Conservation (phyloP, 2,113 vertebrate species). For the Lophotis ruficrista region DNA sequence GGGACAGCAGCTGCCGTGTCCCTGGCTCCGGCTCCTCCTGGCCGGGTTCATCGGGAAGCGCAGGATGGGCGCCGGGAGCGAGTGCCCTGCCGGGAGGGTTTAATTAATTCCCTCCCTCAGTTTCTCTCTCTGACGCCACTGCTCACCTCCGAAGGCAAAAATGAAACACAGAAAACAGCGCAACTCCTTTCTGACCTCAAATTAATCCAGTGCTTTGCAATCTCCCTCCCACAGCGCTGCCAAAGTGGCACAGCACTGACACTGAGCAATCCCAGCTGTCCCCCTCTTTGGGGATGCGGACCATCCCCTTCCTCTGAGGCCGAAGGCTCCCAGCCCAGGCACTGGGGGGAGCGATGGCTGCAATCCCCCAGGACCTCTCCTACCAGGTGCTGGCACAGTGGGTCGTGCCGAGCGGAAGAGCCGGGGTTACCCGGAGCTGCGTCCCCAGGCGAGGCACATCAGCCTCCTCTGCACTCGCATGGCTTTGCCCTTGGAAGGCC, state of each 20-base stretch:
- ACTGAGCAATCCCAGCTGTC: background rate
- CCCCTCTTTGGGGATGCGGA: background rate
- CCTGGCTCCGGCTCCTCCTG: background rate
- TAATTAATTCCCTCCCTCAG: slow-evolving; percentile 17
- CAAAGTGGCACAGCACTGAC: background rate
- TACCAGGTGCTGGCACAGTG: background rate
- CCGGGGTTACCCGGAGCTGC: background rate
- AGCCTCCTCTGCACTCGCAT: background rate
- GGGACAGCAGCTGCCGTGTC: background rate
- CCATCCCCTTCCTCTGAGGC: background rate
- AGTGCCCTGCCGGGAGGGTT: background rate
- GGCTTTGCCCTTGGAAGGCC: background rate
- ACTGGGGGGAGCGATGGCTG: rapidly evolving
- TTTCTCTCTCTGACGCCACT: slow-evolving; percentile 19
- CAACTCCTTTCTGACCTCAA: slow-evolving; percentile 43
- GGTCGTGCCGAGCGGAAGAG: background rate
- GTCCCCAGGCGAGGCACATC: rapidly evolving
- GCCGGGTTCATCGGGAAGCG: background rate
- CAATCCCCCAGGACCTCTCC: background rate
- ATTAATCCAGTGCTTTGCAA: background rate
- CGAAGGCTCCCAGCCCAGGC: background rate
- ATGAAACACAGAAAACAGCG: background rate
- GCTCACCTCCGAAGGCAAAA: slow-evolving; percentile 37
- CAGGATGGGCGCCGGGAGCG: background rate
- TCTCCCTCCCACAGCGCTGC: background rate